phyloP scores from a whole-genome alignment of 30 jellyfish, hydroid and myxozoan species.

The Aurelia sp. region DNA sequence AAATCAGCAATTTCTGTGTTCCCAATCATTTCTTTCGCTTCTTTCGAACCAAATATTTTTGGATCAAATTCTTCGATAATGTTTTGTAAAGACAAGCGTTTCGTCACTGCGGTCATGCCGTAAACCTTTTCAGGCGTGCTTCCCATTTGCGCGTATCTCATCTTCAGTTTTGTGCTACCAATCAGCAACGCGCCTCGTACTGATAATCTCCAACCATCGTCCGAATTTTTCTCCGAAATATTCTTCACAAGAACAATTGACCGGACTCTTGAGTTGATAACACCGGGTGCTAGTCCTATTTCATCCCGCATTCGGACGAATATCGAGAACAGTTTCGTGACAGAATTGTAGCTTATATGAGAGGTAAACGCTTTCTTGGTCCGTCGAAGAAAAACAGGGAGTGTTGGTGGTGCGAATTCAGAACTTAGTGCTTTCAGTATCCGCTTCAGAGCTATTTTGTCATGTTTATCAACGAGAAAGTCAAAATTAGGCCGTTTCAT shows the following conservation, averaged over 20 bases:
- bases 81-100: conserved; percentile 72
- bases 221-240: conserved; percentile 53
- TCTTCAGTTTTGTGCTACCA: conserved; percentile 76
- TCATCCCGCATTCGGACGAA: conserved; percentile 88
- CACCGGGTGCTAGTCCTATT: conserved; percentile 81
- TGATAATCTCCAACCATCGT: conserved; percentile 84
- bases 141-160: conserved; percentile 90
- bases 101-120: conserved; percentile 90
- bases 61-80: conserved; percentile 92
- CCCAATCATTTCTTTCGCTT: conserved; percentile 82
- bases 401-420: conserved; percentile 77
- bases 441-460: conserved; percentile 76
- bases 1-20: conserved; percentile 86
- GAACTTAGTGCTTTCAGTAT: conserved; percentile 71
- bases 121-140: conserved; percentile 79
- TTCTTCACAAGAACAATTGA: conserved; percentile 82
- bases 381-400: conserved; percentile 82
- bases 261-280: conserved; percentile 62
- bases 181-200: conserved; percentile 85
- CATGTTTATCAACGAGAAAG: conserved; percentile 88
- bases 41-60: conserved; percentile 67
- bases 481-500: conserved; percentile 93
- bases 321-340: conserved; percentile 71
- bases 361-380: conserved; percentile 90
- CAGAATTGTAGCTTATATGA: conserved; percentile 90